phyloP scores from a whole-genome alignment of 2,797 vertebrate genomes.

The Bradypodion pumilum region DNA sequence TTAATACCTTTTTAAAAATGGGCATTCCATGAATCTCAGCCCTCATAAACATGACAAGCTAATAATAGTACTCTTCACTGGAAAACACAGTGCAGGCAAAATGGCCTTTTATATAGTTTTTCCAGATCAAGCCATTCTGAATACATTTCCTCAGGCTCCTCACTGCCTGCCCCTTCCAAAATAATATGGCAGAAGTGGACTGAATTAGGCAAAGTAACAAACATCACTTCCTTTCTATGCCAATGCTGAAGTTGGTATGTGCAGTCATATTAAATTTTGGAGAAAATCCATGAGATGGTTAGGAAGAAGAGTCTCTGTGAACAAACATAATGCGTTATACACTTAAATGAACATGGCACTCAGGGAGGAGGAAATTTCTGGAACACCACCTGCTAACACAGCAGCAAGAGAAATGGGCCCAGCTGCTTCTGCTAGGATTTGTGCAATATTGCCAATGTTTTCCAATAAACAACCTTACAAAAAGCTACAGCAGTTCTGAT shows the following conservation, averaged over 20 bases:
- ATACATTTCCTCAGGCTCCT: accelerated
- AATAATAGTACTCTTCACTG: slow-evolving; percentile 33
- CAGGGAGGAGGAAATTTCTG: background rate
- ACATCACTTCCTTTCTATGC: background rate
- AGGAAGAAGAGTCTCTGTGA: background rate
- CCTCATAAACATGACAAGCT: slow-evolving; percentile 39
- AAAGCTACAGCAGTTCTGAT: slow-evolving; percentile 16
- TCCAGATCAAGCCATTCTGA: background rate
- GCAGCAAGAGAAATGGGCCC: background rate
- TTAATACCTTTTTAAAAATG: slow-evolving; percentile 19
- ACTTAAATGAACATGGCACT: background rate
- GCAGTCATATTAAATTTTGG: background rate
- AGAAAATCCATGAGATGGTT: background rate
- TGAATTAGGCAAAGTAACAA: slow-evolving; percentile 19
- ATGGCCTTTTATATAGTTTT: background rate
- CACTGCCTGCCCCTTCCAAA: background rate
- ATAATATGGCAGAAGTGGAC: accelerated
- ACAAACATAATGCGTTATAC: accelerated
- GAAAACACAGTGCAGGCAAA: slow-evolving; percentile 31
- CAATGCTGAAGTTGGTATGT: background rate
- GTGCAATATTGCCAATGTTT: background rate
- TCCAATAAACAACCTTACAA: slow-evolving; percentile 13
- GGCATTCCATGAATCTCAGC: slow-evolving; percentile 39
- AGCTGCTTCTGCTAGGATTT: background rate
- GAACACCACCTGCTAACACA: background rate